Base-by-base conservation (phyloP, 2,797 vertebrate species). In the Pangasius macronema region DNA sequence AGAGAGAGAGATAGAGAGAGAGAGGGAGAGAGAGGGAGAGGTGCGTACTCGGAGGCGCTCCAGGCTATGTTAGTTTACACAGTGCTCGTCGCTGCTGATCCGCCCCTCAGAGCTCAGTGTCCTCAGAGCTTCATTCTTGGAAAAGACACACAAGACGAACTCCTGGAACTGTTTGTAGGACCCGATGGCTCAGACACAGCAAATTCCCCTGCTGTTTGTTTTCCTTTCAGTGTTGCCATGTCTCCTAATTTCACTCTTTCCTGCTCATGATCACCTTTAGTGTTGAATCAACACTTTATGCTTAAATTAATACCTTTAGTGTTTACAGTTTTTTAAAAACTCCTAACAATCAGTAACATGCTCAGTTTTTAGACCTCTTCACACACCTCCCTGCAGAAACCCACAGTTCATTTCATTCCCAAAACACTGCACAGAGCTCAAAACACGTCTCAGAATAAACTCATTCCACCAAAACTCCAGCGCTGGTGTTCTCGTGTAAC, bases 51-150 rank as follows among this genome's bases (percentile, higher is more conserved):
- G 0, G 95, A 96, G 93, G 83, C 11, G 95, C 96, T 94, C 85
- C 46, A 53, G 95, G 96, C 93, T 91, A 93, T 88, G 92, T 93
- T 93, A 96, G 95, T 96, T 96, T 96, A 96, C 95, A 96, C 93
- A 96, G 93, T 59, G 90, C 90, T 90, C 30, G 13, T 53, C 8
- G 20, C 65, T 63, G 80, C 49, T 82, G 42, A 46, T 46, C 55
- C 57, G 65, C 85, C 77, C 76, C 57, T 81, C 36, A 51, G 42
- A 33, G 63, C 27, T 82, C 81, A 67, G 42, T 83, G 81, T 63
- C 42, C 81, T 83, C 42, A 33, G 16, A 82, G 61, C 42, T 82
- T 65, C 42, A 49, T 82, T 84, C 83, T 72, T 59, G 53, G 83
- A 84, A 84, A 49, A 16, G 42, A 67, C 16, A 51, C 61, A 67